Base-by-base conservation (phyloP, 2,888 invertebrate genomes). In the Iphiclides podalirius region DNA sequence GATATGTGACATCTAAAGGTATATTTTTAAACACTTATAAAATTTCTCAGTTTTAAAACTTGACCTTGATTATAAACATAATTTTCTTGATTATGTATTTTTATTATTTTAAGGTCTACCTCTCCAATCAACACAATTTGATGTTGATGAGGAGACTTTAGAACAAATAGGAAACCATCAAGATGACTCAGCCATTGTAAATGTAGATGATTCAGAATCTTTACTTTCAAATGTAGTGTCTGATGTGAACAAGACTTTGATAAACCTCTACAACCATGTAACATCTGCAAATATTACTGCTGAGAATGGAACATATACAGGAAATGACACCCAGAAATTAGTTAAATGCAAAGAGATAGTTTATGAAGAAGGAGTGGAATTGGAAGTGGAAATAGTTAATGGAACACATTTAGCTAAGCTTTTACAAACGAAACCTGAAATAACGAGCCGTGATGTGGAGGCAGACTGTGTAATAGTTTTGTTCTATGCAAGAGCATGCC, bases 401-500 rank as follows among this genome's bases (percentile, higher is more conserved):
- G 92, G 93, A 42, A 93, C 93, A 6, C 85, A 91, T 51, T 79
- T 95, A n/a, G 90, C 92, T 14, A 93, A 93, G 67, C 68, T 94
- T 12, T 72, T 95, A 17, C 90, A 90, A 54, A 76, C 91, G 0
- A 91, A 93, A 63, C 84, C 90, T 13, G 93, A 93, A 52, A 87
- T 93, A n/a, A 92, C 92, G 3, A 90, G 88, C 20, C 91, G 93
- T 55, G 91, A 92, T 28, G 89, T 88, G 15, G 92, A 91, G 60
- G 91, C 92, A 14, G 80, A 89, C 34, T 96, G 96, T 78, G 91
- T 95, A 1, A 77, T 96, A 13, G 93, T 98, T 1, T 85, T 98
- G 61, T 98, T 98, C 80, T 98, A 95, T 76, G 95, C 98, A 0
- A 93, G 93, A 55, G 94, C 94, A 70, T 98, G 98, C 68, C 94